Conservation (phyloP, 2,113 vertebrate species). For the Picathartes gymnocephalus region DNA sequence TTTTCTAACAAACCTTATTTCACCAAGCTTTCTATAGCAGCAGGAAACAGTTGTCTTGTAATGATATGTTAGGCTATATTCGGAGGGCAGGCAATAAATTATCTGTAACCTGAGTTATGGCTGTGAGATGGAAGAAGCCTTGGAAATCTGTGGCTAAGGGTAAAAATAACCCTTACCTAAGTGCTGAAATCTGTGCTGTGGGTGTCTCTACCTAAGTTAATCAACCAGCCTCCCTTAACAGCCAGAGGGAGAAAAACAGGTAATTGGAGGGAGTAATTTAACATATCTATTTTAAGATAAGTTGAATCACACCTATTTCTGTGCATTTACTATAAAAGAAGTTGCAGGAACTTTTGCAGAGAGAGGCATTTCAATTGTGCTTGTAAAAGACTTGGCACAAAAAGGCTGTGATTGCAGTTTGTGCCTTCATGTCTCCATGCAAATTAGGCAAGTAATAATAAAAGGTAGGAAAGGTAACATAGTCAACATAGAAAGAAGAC, state of each 20-base stretch:
- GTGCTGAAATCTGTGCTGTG: background rate
- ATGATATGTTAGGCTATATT: background rate
- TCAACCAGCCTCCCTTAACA: background rate
- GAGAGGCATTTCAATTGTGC: background rate
- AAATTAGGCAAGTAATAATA: background rate
- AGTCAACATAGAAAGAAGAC: background rate
- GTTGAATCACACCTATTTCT: conserved; percentile 12
- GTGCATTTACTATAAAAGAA: background rate
- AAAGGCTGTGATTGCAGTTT: background rate
- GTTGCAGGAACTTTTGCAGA: background rate
- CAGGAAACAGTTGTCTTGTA: background rate
- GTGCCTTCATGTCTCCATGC: background rate
- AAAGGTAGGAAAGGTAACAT: background rate
- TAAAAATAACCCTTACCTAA: background rate
- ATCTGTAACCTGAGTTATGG: background rate
- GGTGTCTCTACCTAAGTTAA: background rate
- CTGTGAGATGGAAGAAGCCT: background rate
- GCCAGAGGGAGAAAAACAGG: conserved; percentile 2
- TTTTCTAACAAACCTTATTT: background rate
- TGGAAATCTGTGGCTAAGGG: background rate
- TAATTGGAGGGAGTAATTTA: conserved; percentile 30
- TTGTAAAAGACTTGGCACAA: background rate
- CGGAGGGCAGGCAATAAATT: background rate
- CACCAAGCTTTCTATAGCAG: background rate
- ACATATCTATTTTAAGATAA: background rate